A percentile compares a stretch with the other conserved stretches of the same genome.
phyloP scores from a whole-genome alignment of 2,797 vertebrate genomes.

The Paramormyrops hopkinsi region DNA sequence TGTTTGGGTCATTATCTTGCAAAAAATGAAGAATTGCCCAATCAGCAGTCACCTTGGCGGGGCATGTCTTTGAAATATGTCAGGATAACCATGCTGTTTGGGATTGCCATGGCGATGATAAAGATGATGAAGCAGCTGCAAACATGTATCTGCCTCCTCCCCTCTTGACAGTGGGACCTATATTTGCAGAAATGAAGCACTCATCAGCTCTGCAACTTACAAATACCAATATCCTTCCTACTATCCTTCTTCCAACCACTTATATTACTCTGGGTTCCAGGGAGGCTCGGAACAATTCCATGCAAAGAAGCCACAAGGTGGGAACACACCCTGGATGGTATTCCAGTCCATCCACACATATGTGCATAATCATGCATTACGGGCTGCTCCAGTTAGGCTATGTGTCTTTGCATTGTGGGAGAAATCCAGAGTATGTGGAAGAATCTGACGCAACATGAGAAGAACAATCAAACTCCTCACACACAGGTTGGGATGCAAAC shows the following conservation, averaged over 20 bases:
- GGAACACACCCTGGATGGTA: not conserved
- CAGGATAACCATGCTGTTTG: not conserved
- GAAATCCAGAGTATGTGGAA: not conserved
- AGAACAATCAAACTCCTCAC: not conserved
- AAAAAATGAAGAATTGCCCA: not conserved
- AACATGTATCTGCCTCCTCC: not conserved
- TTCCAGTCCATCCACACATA: not conserved
- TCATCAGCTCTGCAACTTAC: not conserved
- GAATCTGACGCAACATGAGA: not conserved
- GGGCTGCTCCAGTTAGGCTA: not conserved
- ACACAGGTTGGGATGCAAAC: not conserved
- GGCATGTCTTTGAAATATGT: not conserved
- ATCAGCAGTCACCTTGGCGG: not conserved
- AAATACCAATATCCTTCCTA: not conserved
- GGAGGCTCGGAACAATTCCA: not conserved
- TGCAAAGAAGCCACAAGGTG: not conserved
- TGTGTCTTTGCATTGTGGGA: not conserved
- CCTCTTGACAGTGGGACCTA: not conserved
- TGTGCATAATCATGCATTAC: not conserved
- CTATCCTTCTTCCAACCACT: not conserved
- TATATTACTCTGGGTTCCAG: not conserved
- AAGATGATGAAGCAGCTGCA: not conserved
- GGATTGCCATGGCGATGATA: not conserved
- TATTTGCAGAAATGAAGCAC: not conserved
- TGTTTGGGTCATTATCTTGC: not conserved